Conservation (phyloP, 1,140 invertebrate genomes). For the Lasioglossum baleicum region DNA sequence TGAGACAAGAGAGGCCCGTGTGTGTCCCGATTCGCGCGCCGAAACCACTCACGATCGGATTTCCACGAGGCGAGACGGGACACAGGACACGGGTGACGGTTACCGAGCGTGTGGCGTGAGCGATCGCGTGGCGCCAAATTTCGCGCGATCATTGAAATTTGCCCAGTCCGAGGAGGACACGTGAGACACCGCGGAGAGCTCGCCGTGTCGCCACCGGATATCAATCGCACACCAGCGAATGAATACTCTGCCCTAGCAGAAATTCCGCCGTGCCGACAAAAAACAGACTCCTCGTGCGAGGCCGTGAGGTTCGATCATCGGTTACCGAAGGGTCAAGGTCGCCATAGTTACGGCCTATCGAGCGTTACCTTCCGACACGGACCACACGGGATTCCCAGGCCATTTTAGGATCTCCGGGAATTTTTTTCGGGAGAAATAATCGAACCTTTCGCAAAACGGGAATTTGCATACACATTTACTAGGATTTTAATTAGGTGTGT, state of each 20-base stretch:
- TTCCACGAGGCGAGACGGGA: slow-evolving; percentile 5
- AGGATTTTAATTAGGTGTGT: no score
- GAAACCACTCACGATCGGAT: slow-evolving; percentile 23
- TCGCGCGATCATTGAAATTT: slow-evolving; percentile 40
- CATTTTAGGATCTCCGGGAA: no score
- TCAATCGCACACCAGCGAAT: no score
- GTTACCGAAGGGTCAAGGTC: slow-evolving; percentile 22
- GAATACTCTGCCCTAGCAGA: no score
- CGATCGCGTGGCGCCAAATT: slow-evolving; percentile 22
- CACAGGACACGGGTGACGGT: no score
- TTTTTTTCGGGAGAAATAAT: no score
- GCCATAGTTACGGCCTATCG: background rate
- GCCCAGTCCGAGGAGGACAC: background rate
- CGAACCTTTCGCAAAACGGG: no score
- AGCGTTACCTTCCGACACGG: background rate
- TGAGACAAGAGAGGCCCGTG: background rate
- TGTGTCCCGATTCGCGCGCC: background rate
- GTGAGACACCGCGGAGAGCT: background rate
- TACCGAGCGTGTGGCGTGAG: slow-evolving; percentile 14
- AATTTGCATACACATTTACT: no score
- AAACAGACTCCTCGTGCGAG: slow-evolving; percentile 11
- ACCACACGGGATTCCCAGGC: no score
- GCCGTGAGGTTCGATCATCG: slow-evolving; percentile 8
- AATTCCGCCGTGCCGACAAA: background rate
- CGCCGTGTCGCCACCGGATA: background rate